Base-by-base conservation (phyloP, 2,113 vertebrate genomes). In the Andinoacara biseriatus region DNA sequence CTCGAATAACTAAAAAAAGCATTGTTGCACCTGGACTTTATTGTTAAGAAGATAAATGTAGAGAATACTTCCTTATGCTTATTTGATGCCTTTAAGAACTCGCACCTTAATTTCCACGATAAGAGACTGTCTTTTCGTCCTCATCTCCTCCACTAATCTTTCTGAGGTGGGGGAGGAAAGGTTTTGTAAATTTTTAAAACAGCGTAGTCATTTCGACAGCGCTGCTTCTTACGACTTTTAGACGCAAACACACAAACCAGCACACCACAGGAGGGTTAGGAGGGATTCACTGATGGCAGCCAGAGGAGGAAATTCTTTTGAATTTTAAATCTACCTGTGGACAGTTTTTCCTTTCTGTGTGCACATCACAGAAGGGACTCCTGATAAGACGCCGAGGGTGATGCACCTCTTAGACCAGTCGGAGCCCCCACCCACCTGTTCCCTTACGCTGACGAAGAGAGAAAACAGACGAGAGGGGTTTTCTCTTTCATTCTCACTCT, bases 351-450 rank as follows among this genome's bases (percentile, higher is more conserved):
- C 86, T 74, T 88, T 91, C 59, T 82, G 59, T 83, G 33, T 31
- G 40, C 76, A 78, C 83, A 86, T 83, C 82, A 92, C 77, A 87
- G 65, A 72, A 83, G 84, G 74, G 83, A 89, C 65, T 86, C 89
- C 93, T 80, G 86, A 92, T 79, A 78, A 87, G 76, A 67, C 5
- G 8, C 0, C 18, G 57, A 90, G 22, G 82, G 63, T 89, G 81
- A 86, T 63, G 84, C 76, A 72, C 80, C 80, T 80, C 79, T 89
- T 58, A 75, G 83, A 84, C 81, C 87, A 74, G 81, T 80, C 78
- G 58, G 15, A 83, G 79, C 88, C 90, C 92, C 94, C 93, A 93
- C 93, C 89, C 91, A 95, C 91, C 86, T 49, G 84, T 95, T 96
- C 94, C 95, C 88, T 91, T 91, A 93, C 83, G 87, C 87, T 87